Evolutionary conservation across 2,888 invertebrate genomes (phyloP).

Genomic region (Dryococelus australis): DNA sequence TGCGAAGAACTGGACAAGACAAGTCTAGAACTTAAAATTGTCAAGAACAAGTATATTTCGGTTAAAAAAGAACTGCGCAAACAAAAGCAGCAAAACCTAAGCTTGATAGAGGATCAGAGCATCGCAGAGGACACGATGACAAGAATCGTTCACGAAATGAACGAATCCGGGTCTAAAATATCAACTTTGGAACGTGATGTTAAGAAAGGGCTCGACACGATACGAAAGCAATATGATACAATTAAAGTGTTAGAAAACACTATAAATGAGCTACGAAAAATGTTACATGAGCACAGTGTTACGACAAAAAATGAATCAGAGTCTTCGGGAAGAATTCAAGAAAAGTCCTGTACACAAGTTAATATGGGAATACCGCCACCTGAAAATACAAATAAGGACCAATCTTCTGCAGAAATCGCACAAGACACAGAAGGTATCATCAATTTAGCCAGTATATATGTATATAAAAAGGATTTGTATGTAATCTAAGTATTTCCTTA

Average conservation of each 20-base stretch:
- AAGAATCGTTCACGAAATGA: background rate
- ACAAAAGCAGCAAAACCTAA: background rate
- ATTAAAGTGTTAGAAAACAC: background rate
- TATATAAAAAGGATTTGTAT: too few relatives aligned
- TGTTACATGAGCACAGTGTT: background rate
- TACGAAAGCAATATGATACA: background rate
- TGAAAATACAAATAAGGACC: too few relatives aligned
- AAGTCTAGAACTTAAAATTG: background rate
- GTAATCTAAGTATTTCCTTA: too few relatives aligned
- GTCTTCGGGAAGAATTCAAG: too few relatives aligned
- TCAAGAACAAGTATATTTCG: background rate
- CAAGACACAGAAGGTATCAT: too few relatives aligned
- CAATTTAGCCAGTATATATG: too few relatives aligned
- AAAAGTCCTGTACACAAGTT: too few relatives aligned
- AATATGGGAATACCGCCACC: too few relatives aligned
- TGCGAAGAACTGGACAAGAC: background rate
- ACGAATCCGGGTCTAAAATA: background rate
- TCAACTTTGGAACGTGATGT: background rate
- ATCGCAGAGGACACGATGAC: background rate
- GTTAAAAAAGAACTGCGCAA: background rate
- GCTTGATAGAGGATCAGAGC: background rate
- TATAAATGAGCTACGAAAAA: background rate
- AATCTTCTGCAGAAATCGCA: too few relatives aligned
- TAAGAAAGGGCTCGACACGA: background rate
- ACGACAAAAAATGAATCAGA: too few relatives aligned